Base-by-base conservation (phyloP, 2,797 vertebrate species). In the Ptychobarbus kaznakovi region DNA sequence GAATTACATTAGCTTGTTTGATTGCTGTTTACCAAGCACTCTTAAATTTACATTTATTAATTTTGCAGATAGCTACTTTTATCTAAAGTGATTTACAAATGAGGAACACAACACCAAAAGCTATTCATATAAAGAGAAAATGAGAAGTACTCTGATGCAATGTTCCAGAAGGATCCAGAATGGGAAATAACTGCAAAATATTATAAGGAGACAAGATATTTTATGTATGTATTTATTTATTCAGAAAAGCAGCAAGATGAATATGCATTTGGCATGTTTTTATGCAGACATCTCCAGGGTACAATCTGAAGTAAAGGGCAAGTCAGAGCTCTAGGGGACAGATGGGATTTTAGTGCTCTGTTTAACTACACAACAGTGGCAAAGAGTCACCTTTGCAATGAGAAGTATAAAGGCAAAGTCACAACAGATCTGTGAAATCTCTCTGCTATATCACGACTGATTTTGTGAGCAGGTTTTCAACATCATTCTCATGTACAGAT, bases 261-360 rank as follows among this genome's bases (percentile, higher is more conserved):
- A 80, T 80, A 80, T 80, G 77, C 25, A 80, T 80, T 65, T 80
- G 61, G 9, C 9, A 61, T 73, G 77, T 61, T 78, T 61, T 61
- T 61, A 78, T 78, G n/a, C 75, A 65, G 61, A 44, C 40, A 66
- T 80, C 77, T 65, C 61, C 77, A 80, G 77, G 77, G 77, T 66
- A 28, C n/a, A 20, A 22, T 63, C 49, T 49, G 42, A 80, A 80
- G 77, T 80, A 46, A 80, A 80, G 77, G 58, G 58, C 66, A 80
- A 44, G 77, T 66, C 77, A 58, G 9, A 25, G 68, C 68, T 82
- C 13, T 44, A 61, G 25, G 51, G 51, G 68, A 82, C 69, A 56
- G 68, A 61, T 82, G 68, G 38, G 18, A 49, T 51, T 82, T 73
- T 74, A 58, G 40, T 82, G 51, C 70, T 74, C 69, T 82, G 81